phyloP scores from a whole-genome alignment of 2,888 invertebrate genomes.

The Bimastos eiseni region DNA sequence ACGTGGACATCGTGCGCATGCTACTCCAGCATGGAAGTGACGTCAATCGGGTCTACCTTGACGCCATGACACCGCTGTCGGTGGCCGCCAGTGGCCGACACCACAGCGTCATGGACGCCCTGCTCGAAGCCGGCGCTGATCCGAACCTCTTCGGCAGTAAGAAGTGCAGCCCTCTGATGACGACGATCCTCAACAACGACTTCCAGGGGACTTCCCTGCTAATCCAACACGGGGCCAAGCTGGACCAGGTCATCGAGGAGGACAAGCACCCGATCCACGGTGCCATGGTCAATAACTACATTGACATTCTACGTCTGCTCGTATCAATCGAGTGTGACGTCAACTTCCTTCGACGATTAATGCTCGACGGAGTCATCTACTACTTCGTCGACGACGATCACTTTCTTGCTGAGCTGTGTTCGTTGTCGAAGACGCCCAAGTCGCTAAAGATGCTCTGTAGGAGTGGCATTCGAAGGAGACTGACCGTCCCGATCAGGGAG shows the following conservation, averaged over 20 bases:
- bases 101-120: constrained; percentile 34
- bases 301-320: constrained; percentile 28
- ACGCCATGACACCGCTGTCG: constrained; percentile 41
- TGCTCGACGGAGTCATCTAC: constrained; percentile 31
- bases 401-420: constrained; percentile 21
- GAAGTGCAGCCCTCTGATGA: constrained; percentile 39
- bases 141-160: constrained; percentile 39
- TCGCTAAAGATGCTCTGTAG: constrained; percentile 34
- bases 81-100: constrained; percentile 35
- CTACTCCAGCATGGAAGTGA: constrained; percentile 34
- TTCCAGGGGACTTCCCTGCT: constrained; percentile 33
- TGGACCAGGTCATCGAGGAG: constrained; percentile 30
- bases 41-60: constrained; percentile 38
- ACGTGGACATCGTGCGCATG: constrained; percentile 36
- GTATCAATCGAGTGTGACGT: constrained; percentile 29
- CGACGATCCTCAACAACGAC: constrained; percentile 35
- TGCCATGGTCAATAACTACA: constrained; percentile 35
- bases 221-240: constrained; percentile 36
- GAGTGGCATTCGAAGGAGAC: constrained; percentile 25
- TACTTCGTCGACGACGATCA: constrained; percentile 31
- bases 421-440: constrained; percentile 20
- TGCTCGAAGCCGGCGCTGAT: constrained; percentile 40
- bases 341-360: constrained; percentile 24
- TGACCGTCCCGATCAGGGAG: constrained; percentile 25
- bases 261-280: constrained; percentile 35